A percentile compares a stretch with the other conserved stretches of the same genome.
Evolutionary conservation across 2,797 vertebrate species (phyloP).

Genomic region (Glossophaga mutica): DNA sequence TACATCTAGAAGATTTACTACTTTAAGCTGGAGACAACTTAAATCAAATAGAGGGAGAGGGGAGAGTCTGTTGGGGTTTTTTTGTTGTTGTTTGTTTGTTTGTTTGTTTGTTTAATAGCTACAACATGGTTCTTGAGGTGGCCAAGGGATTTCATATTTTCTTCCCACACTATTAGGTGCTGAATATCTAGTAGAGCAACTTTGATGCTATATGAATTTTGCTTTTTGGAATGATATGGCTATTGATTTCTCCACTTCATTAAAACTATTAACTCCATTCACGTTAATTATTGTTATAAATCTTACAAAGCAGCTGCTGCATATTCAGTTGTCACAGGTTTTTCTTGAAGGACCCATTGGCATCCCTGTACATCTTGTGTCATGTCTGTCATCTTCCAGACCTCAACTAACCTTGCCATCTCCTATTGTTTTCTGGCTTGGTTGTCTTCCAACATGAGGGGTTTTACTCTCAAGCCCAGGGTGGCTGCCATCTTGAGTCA

Average conservation of each 20-base stretch:
- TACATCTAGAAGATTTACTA: not conserved
- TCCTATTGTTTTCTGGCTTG: conserved; percentile 86
- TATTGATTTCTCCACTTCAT: conserved; percentile 90
- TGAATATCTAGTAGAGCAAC: not conserved
- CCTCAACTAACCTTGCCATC: conserved; percentile 90
- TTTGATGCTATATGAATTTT: conserved; percentile 80
- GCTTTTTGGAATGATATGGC: conserved; percentile 91
- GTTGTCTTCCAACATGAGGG: conserved; percentile 91
- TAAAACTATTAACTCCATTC: conserved; percentile 92
- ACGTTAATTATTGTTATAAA: conserved; percentile 91
- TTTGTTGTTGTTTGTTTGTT: not conserved
- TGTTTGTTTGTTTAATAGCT: not conserved
- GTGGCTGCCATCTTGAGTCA: not conserved
- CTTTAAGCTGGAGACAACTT: not conserved
- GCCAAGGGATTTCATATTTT: not conserved
- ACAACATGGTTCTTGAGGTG: not conserved
- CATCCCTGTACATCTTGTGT: conserved; percentile 90
- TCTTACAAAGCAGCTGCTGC: conserved; percentile 90
- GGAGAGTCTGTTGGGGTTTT: not conserved
- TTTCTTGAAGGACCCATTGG: conserved; percentile 90
- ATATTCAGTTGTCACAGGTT: conserved; percentile 93
- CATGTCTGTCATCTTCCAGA: conserved; percentile 90
- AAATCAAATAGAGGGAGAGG: not conserved
- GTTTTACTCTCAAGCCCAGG: conserved; percentile 84
- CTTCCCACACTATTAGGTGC: not conserved